Percentiles rank a stretch among this genome's conserved stretches.
phyloP scores from a whole-genome alignment of 2,888 invertebrate genomes.

The Tipula confusa region DNA sequence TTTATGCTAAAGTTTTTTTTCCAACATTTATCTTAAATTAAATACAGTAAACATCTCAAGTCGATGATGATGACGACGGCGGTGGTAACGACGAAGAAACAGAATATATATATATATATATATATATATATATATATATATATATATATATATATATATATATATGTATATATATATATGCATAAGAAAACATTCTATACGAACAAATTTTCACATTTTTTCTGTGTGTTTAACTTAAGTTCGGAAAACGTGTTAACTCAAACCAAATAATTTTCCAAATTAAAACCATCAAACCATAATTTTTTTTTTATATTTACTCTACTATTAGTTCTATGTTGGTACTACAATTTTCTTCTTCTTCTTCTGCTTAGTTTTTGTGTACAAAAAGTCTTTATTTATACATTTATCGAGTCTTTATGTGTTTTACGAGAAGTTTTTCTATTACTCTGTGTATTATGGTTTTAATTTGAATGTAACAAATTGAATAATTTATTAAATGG shows the following conservation, averaged over 20 bases:
- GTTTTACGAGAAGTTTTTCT: not conserved
- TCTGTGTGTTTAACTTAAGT: not conserved
- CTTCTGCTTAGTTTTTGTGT: not conserved
- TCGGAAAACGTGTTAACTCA: not conserved
- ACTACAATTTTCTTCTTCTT: not conserved
- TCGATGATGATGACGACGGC: not conserved
- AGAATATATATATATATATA: not conserved
- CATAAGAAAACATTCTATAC: no score
- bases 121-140: no score
- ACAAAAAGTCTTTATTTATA: not conserved
- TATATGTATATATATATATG: no score
- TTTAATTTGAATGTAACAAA: not conserved
- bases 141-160: no score
- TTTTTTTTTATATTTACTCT: not conserved
- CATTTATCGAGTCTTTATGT: not conserved
- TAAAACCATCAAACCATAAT: not conserved
- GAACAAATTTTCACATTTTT: no score
- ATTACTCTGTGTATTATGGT: not conserved
- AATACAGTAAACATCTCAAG: not conserved
- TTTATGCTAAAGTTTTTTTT: not conserved
- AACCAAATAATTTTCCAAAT: not conserved
- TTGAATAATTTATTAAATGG: not conserved
- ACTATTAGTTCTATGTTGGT: not conserved
- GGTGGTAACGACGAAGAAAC: not conserved
- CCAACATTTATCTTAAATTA: not conserved